A percentile compares a stretch with the other conserved stretches of the same genome.
phyloP scores from a whole-genome alignment of 2,888 invertebrate species.

The Spialia ferax region DNA sequence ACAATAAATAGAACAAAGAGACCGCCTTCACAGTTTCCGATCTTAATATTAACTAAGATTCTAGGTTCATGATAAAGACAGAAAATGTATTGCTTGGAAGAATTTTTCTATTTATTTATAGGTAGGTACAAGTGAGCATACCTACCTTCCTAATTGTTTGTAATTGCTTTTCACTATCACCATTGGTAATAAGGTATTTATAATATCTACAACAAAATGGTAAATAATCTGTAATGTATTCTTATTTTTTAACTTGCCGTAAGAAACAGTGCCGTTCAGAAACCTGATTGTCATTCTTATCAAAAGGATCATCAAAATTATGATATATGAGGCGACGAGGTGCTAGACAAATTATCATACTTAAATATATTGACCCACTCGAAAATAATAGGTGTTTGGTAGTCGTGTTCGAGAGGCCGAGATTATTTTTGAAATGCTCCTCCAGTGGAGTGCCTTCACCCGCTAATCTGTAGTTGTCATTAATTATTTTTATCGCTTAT shows the following conservation, averaged over 20 bases:
- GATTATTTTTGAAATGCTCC: constrained; percentile 85
- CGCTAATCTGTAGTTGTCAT: constrained; percentile 82
- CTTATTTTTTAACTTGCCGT: too few relatives aligned
- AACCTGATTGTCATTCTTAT: constrained; percentile 17
- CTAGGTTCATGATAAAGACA: too few relatives aligned
- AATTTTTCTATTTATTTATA: too few relatives aligned
- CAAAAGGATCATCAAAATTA: constrained; percentile 42
- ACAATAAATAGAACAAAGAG: constrained; percentile 6
- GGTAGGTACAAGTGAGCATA: too few relatives aligned
- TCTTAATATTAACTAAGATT: too few relatives aligned
- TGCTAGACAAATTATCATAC: constrained; percentile 64
- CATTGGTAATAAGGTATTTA: too few relatives aligned
- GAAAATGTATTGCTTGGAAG: too few relatives aligned
- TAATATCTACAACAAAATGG: too few relatives aligned
- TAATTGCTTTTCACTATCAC: too few relatives aligned
- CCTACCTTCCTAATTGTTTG: too few relatives aligned
- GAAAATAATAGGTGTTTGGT: constrained; percentile 78
- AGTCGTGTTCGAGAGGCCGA: constrained; percentile 77
- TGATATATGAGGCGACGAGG: constrained; percentile 40
- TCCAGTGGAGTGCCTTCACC: constrained; percentile 80
- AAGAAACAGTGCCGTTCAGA: not conserved
- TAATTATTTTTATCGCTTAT: constrained; percentile 87
- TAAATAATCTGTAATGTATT: too few relatives aligned
- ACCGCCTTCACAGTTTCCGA: not conserved
- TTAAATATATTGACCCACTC: constrained; percentile 80